Base-by-base conservation (phyloP, 2,113 vertebrate genomes). In the Sapayoa aenigma region DNA sequence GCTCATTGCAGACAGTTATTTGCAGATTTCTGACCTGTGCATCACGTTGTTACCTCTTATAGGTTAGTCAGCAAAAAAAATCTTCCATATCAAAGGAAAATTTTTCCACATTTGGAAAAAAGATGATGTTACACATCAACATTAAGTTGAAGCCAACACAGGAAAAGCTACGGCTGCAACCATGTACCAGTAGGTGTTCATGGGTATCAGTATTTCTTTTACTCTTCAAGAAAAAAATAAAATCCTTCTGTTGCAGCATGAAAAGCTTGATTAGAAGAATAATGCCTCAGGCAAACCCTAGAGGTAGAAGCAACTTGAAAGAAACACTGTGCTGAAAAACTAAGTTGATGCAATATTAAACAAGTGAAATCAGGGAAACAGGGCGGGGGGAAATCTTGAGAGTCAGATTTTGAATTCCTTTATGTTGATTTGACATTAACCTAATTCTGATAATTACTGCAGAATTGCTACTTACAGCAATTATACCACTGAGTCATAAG, bases 311-410 rank as follows among this genome's bases (percentile, higher is more conserved):
- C 28, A 72, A 90, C 93, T 95, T 97, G 88, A 96, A 96, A 96
- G 94, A 92, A 92, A 72, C n/a, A 56, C 85, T 95, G 63, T 44
- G 56, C 41, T 90, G 68, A 81, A 92, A 94, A 94, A 92, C 88
- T 90, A 92, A 80, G 85, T 84, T 81, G 65, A 95, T 97, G 92
- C 69, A 97, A 96, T 96, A 96, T 96, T 97, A 94, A 96, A 90
- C 52, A 94, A 96, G 73, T 52, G 65, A 86, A 95, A 92, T 93
- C 79, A 95, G 69, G 37, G 47, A 84, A 90, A 80, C 0, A 1
- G 27, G 24, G 24, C 0, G 0, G 13, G 6, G 11, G 35, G 1
- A 15, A 65, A 72, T 82, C 37, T 73, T 21, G 22, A 42, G 27
- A 25, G n/a, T 8, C 50, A 71, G 47, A 90, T 63, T 68, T 75